These are phyloP conservation scores for Conus ventricosus DNA, from an alignment of 1,140 invertebrate species.

Conservation along the genomic window DNA sequence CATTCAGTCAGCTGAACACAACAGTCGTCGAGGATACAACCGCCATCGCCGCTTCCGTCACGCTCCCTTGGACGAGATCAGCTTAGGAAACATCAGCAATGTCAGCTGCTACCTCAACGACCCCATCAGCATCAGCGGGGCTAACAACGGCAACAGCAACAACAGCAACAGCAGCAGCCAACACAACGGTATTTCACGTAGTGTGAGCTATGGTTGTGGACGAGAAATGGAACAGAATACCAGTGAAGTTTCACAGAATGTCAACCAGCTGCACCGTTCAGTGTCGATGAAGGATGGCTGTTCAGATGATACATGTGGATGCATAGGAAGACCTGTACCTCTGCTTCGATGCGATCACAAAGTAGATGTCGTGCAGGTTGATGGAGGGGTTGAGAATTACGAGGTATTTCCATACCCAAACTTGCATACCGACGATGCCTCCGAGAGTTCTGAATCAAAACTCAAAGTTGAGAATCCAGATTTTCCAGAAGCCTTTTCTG, in stretches of 20 bases:
- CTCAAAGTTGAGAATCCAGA: not conserved
- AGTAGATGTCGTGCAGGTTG: not conserved
- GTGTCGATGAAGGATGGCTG: not conserved
- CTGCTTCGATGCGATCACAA: not conserved
- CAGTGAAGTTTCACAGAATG: not conserved
- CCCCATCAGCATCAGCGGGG: not conserved
- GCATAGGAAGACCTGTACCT: not conserved
- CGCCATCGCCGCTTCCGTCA: conserved; percentile 20
- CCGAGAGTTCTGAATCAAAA: not conserved
- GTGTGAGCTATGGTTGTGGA: not conserved
- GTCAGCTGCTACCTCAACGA: not conserved
- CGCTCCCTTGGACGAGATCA: not conserved
- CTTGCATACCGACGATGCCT: not conserved
- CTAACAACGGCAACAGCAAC: conserved; percentile 6
- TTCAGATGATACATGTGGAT: not conserved
- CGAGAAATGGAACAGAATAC: not conserved
- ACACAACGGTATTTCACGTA: not conserved
- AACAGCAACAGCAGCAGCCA: conserved; percentile 5
- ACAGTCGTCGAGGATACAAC: conserved; percentile 18
- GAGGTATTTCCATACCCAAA: not conserved
- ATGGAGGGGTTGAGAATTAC: no score
- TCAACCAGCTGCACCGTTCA: not conserved
- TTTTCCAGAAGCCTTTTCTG: not conserved
- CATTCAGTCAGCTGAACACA: conserved; percentile 14
- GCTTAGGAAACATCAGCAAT: not conserved